A percentile compares a stretch with the other conserved stretches of the same genome.
Conservation (phyloP, 2,888 invertebrate species). For the Himalopsyche kuldschensis region DNA sequence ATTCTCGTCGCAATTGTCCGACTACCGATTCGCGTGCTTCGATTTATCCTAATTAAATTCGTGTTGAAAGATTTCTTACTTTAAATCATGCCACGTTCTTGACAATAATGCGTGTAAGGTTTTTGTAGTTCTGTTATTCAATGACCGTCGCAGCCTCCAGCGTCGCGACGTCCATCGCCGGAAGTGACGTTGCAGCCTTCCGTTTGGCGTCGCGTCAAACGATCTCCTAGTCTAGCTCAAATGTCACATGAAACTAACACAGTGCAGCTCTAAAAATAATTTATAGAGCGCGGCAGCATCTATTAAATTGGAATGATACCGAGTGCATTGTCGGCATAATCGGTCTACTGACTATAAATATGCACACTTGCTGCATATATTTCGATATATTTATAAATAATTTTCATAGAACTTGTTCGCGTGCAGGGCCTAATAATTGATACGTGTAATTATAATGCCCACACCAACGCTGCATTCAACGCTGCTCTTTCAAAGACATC, state of each 20-base stretch:
- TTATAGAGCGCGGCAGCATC: neutral
- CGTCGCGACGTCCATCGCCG: neutral
- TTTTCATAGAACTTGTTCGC: neutral
- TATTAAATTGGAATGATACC: neutral
- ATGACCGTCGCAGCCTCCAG: neutral
- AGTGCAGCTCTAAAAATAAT: conserved; percentile 19
- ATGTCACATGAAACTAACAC: conserved; percentile 16
- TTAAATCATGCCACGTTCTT: neutral
- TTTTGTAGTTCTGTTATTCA: neutral
- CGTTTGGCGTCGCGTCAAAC: conserved; percentile 20
- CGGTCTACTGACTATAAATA: neutral
- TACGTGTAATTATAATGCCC: neutral
- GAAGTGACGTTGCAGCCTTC: conserved; percentile 3
- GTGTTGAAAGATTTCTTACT: neutral
- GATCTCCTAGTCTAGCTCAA: neutral
- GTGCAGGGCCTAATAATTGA: neutral
- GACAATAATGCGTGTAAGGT: neutral
- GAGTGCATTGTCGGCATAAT: neutral
- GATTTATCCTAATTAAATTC: conserved; percentile 5
- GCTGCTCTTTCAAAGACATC: conserved; percentile 14
- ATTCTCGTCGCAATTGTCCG: conserved; percentile 21
- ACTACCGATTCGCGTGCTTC: conserved; percentile 32
- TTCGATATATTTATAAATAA: neutral
- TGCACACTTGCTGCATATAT: neutral
- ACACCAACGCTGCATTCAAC: neutral